Conservation (phyloP, 2,888 invertebrate species). For the Mystacides longicornis region DNA sequence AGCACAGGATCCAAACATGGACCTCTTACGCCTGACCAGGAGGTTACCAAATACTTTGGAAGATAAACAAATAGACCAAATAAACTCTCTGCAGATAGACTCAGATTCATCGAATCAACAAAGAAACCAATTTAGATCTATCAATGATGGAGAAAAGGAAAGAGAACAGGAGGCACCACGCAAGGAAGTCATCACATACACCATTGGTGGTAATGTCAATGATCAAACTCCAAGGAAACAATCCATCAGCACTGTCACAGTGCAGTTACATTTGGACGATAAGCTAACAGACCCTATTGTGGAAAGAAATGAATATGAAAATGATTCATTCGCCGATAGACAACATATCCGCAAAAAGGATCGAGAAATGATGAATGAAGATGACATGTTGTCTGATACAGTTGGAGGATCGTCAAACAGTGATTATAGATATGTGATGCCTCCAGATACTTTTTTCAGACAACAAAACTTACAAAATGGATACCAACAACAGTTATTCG, state of each 20-base stretch:
- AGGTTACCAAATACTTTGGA: conserved; percentile 29
- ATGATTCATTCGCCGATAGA: not conserved
- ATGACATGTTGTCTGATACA: conserved; percentile 30
- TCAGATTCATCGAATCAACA: not conserved
- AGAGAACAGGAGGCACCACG: not conserved
- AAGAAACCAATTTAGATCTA: not conserved
- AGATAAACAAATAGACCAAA: conserved; percentile 1
- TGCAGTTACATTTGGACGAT: conserved; percentile 36
- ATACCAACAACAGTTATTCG: conserved; percentile 10
- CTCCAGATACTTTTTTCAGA: conserved; percentile 45
- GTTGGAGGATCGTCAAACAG: conserved; percentile 44
- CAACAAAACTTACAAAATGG: conserved; percentile 27
- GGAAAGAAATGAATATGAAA: conserved; percentile 5
- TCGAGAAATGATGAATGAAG: not conserved
- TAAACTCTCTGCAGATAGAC: not conserved
- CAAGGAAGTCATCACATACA: not conserved
- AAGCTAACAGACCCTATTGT: conserved; percentile 8
- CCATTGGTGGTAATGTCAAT: not conserved
- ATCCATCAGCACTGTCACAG: conserved; percentile 35
- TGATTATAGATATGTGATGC: conserved; percentile 44
- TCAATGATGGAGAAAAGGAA: not conserved
- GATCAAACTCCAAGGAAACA: conserved; percentile 30
- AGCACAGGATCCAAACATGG: conserved; percentile 41
- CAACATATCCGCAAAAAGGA: not conserved
- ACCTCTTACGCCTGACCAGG: conserved; percentile 38